Evolutionary conservation across 2,888 invertebrate species (phyloP).

Genomic region (Hirtodrosophila duncani): DNA sequence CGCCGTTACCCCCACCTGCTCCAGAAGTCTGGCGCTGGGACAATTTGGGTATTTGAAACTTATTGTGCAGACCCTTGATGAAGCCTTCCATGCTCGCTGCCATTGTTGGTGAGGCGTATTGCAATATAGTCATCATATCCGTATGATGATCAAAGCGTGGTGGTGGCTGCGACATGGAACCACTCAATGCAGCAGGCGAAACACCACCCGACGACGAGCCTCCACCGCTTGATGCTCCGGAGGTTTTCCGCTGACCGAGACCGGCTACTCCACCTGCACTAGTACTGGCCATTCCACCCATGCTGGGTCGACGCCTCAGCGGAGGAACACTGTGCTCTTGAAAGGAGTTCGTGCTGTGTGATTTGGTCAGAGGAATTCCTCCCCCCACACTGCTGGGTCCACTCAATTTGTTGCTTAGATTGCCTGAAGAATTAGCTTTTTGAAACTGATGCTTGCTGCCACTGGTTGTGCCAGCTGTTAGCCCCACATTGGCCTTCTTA

Average conservation of each 20-base stretch:
- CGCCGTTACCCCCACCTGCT: constrained; percentile 20
- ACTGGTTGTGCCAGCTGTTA: constrained; percentile 8
- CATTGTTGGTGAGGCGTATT: constrained; percentile 80
- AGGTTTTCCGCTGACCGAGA: constrained; percentile 38
- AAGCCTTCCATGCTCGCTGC: constrained; percentile 85
- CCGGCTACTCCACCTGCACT: constrained; percentile 13
- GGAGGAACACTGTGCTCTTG: constrained; percentile 50
- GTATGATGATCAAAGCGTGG: constrained; percentile 73
- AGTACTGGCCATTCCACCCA: constrained; percentile 40
- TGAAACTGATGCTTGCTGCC: constrained; percentile 74
- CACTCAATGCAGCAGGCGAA: constrained; percentile 48
- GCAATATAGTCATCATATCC: constrained; percentile 80
- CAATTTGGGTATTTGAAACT: constrained; percentile 92
- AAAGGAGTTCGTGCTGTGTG: constrained; percentile 77
- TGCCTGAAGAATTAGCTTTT: constrained; percentile 77
- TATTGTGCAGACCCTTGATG: constrained; percentile 87
- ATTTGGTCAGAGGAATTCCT: constrained; percentile 66
- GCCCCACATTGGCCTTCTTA: constrained; percentile 79
- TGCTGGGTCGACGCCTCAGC: constrained; percentile 56
- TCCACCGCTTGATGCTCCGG: constrained; percentile 7
- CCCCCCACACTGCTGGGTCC: constrained; percentile 36
- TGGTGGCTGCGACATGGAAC: constrained; percentile 69
- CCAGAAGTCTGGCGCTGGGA: constrained; percentile 82
- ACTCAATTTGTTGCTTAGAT: constrained; percentile 70
- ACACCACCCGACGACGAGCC: constrained; percentile 34